Evolutionary conservation across 2,888 invertebrate species (phyloP), one percentile per base, ranked within the genome.

Genomic region (Agrochola circellaris): DNA sequence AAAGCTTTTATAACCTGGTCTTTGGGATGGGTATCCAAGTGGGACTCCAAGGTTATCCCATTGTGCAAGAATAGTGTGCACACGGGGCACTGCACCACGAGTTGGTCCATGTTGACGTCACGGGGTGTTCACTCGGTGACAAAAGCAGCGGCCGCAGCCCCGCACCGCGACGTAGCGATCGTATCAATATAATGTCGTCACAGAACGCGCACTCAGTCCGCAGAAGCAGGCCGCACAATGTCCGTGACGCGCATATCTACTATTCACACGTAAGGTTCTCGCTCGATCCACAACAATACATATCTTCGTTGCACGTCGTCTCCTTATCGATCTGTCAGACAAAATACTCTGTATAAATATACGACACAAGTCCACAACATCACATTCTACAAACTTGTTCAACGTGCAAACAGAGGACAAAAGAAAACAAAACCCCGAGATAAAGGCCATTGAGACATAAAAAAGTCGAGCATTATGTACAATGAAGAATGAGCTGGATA

Each of bases 1-100:
- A 99, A 96, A 42, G 98, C 98, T 93, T 98, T 98, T 88, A 98
- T 98, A 71, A 99, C 98, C 95, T 98, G 98, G 89, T 98, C 98
- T 94, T 98, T 98, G 62, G 98, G 98, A 96, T 98, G 98, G 45
- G 98, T 98, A 92, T 98, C 98, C 93, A 99, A 97, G 93, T 98
- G 98, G 85, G 97, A 97, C 92, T 98, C 98, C 88, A 98, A 95
- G 79, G 98, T 97, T 96, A 98, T 98, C 77, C 98, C 98, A 95
- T 98, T 98, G 88, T 98, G 97, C 87, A 99, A 97, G 94, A 97
- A 98, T 83, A 98, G 96, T 60, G 98, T 98, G 95, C 98, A 99
- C 86, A 98, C 98, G 74, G 98, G 98, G 94, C 98, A 99, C 93
- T 97, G 97, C 89, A 97, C 77, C 68, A 15, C 93, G 75, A 94